Evolutionary conservation across 2,888 invertebrate species (phyloP), one percentile per base, ranked within the genome.

Genomic region (Cerceris ruficornis): DNA sequence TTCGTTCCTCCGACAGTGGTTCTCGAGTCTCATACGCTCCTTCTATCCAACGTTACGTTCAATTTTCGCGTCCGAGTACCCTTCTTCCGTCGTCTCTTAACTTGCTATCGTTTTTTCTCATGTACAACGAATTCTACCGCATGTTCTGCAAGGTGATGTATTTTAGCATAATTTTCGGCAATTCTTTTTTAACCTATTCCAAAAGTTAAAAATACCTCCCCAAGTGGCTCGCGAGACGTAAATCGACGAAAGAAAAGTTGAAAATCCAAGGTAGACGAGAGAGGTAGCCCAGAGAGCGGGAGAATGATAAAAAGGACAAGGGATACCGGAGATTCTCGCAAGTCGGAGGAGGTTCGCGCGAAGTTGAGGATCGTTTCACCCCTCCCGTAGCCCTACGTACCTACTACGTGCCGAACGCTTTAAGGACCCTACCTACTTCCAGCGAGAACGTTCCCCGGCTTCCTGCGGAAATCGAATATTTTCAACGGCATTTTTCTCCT

Each of bases 1-100:
- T 90, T 88, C 86, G 89, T 87, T 86, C 66, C 81, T 81, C 52
- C 84, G 69, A 66, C 85, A 86, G 86, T 61, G 86, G 81, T 83
- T 84, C 84, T 86, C 86, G 59, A 66, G 57, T 59, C 59, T 42
- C 59, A 41, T 42, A 59, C 28, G 28, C 42, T 59, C 42, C 2
- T 42, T 41, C 42, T 0, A 13, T 59, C 42, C n/a, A 13, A 6
- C 7, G 4, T 13, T 42, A 41, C n/a, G 6, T 8, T 41, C 59
- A 1, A 6, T 14, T 41, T 39, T 9, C 28, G 11, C n/a, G 8
- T 46, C 43, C 61, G 14, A 8, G 14, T 61, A 7, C 14, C 39
- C 52, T 50, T 41, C 50, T 28, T 8, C n/a, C 46, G 9, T 17
- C 17, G 9, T 39, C 15, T 28, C 28, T 28, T 4, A 28, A 1